Percentiles rank a stretch among this genome's conserved stretches.
Evolutionary conservation across 30 jellyfish, hydroid and myxozoan genomes (phyloP).

Genomic region (Pelagia noctiluca): DNA sequence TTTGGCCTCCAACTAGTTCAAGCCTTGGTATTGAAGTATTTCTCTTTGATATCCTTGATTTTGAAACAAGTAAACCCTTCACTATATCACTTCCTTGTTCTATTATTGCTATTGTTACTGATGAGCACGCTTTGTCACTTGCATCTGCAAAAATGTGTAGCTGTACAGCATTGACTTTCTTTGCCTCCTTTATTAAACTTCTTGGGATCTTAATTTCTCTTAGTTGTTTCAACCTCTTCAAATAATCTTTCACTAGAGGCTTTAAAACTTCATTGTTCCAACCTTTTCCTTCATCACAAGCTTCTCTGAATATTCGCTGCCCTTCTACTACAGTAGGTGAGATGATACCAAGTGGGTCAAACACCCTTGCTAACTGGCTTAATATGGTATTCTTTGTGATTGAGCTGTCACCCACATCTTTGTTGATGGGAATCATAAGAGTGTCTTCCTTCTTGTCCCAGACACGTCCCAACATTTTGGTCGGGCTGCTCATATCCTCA

Average conservation of each 20-base stretch:
- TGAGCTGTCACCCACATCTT: background rate
- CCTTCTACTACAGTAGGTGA: constrained; percentile 53
- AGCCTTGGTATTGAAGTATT: constrained; percentile 70
- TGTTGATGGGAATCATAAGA: background rate
- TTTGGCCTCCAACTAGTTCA: constrained; percentile 64
- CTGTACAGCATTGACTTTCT: constrained; percentile 37
- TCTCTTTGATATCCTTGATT: constrained; percentile 60
- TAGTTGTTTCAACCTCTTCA: constrained; percentile 42
- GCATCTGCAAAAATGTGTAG: constrained; percentile 39
- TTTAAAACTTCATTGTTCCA: constrained; percentile 22
- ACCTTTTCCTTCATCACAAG: constrained; percentile 33
- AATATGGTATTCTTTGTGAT: background rate
- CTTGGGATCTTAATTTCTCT: constrained; percentile 65
- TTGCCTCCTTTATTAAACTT: constrained; percentile 25
- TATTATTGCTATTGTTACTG: constrained; percentile 54
- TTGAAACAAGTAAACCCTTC: constrained; percentile 50
- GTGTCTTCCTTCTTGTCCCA: constrained; percentile 9
- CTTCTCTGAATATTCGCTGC: constrained; percentile 54
- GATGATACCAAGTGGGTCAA: constrained; percentile 39
- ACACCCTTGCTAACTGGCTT: background rate
- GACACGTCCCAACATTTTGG: constrained; percentile 6
- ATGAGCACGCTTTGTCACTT: constrained; percentile 20
- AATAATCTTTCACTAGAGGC: constrained; percentile 2
- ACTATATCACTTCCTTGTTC: constrained; percentile 47
- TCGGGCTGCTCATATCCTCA: constrained; percentile 35